Evolutionary conservation across 1,140 invertebrate species (phyloP), one percentile per base, ranked within the genome.

Genomic region (Drosophila tani): DNA sequence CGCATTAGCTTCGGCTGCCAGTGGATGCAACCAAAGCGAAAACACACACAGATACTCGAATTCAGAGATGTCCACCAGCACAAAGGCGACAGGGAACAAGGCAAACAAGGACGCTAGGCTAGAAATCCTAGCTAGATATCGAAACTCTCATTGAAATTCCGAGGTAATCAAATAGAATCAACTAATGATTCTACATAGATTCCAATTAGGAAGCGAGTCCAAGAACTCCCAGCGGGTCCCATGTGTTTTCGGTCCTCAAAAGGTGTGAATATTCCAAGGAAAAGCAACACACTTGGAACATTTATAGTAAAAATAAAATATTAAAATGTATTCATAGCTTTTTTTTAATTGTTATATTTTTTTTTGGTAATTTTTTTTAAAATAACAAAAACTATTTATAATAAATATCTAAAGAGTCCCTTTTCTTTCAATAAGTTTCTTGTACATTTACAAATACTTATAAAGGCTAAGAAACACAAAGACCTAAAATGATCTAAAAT

Each of bases 1-100:
- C 83, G 83, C 81, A 87, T 87, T 87, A 77, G 77, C 65, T 57
- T 70, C 60, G 73, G 66, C 51, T 49, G 50, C 59, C 69, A 43
- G 68, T 71, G 69, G 69, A 71, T 71, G 67, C 32, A 57, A 76
- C 65, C 55, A 78, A 65, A 84, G 71, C 75, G 50, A 69, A 69
- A 64, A 49, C 62, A 69, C 24, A 68, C 17, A 35, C 53, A 40
- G 53, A 56, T 56, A 57, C 19, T 15, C 7, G 19, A 21, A 21
- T 21, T 21, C 32, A 21, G 15, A n/a, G 27, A 35, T 88, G 66
- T 74, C 65, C 78, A 78, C 60, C 56, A 77, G 50, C 55, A 65
- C 71, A 79, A 53, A 90, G 24, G 45, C 64, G 65, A 78, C 75
- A 57, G 58, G 50, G 38, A 53, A 70, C 45, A 53, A 56, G 67